phyloP scores from a whole-genome alignment of 2,797 vertebrate genomes.

The Pangasius djambal region DNA sequence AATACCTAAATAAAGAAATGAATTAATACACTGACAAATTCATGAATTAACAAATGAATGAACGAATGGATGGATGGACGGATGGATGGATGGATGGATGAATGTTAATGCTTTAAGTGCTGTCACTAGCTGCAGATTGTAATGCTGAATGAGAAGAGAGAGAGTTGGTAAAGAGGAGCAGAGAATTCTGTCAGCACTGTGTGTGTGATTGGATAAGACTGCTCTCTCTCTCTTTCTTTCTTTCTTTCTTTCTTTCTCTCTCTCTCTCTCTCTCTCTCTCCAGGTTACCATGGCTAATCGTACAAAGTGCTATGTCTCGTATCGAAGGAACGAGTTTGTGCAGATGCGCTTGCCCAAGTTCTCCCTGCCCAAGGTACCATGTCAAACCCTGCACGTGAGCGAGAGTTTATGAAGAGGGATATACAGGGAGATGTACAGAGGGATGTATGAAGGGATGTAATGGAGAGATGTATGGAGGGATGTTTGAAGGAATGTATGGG shows the following conservation, averaged over 20 bases:
- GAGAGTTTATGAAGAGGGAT: not conserved
- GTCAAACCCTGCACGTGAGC: not conserved
- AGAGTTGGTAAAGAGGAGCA: no score
- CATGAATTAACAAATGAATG: no score
- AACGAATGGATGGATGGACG: no score
- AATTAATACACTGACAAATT: no score
- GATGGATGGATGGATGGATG: not conserved
- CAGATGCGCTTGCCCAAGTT: slow-evolving; percentile 96
- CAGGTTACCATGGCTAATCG: slow-evolving; percentile 85
- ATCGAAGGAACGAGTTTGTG: slow-evolving; percentile 84
- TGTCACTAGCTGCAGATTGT: not conserved
- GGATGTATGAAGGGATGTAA: not conserved
- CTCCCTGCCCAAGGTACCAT: slow-evolving; percentile 88
- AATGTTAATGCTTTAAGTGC: not conserved
- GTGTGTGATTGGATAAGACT: not conserved
- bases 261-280: slow-evolving; percentile 25
- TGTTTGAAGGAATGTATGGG: not conserved
- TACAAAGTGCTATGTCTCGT: slow-evolving; percentile 90
- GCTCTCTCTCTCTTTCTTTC: not conserved
- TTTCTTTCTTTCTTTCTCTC: not conserved
- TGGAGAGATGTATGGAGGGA: not conserved
- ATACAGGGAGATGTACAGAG: not conserved
- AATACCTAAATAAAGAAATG: no score
- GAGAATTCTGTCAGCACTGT: no score
- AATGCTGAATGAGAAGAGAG: no score